Evolutionary conservation across 1,140 invertebrate species (phyloP).

Genomic region (Bombus pascuorum): DNA sequence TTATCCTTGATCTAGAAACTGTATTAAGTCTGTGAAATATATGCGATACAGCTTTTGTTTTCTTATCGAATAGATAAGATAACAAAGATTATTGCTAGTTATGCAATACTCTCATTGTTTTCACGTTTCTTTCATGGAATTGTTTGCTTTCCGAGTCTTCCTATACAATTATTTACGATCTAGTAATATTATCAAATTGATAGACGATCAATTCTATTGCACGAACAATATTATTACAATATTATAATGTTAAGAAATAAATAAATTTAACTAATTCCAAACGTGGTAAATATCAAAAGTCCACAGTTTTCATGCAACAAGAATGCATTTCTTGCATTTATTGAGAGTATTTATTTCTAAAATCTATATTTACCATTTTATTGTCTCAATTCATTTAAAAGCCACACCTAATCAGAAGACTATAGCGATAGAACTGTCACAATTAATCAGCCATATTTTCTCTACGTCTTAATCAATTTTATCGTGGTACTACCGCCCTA

Average conservation of each 20-base stretch:
- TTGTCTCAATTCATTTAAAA: too few relatives aligned
- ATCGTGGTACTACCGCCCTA: background rate
- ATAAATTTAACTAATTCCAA: too few relatives aligned
- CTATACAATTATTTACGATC: background rate
- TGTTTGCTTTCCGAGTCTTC: background rate
- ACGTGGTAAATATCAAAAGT: too few relatives aligned
- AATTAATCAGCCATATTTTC: background rate
- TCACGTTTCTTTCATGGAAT: background rate
- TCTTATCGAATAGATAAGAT: background rate
- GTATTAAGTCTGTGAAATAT: background rate
- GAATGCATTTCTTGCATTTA: too few relatives aligned
- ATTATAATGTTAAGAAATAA: too few relatives aligned
- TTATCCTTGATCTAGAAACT: background rate
- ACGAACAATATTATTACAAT: too few relatives aligned
- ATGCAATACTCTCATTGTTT: background rate
- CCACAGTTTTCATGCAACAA: too few relatives aligned
- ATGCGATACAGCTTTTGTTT: background rate
- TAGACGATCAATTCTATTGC: too few relatives aligned
- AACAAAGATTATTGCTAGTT: background rate
- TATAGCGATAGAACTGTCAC: background rate
- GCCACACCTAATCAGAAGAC: background rate
- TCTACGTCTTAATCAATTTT: conserved; percentile 13
- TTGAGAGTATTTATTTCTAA: too few relatives aligned
- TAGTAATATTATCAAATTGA: background rate
- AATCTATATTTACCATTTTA: too few relatives aligned